Conservation (phyloP, 2,888 invertebrate species). For the Lamproptera curius region DNA sequence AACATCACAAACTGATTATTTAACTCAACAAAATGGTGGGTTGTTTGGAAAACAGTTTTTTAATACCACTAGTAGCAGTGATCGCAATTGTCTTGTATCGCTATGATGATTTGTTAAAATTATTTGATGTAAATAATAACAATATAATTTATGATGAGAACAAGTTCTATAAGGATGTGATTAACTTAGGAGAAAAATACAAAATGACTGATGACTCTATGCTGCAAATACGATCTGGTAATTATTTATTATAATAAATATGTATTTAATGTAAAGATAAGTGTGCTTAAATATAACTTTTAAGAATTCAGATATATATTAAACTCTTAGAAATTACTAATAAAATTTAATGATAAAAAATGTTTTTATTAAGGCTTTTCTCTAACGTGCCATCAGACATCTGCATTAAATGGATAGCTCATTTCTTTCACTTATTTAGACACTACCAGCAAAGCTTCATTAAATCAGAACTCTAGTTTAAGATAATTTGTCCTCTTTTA, state of each 20-base stretch:
- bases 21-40: not conserved
- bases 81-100: slow-evolving; percentile 15
- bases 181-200: slow-evolving; percentile 49
- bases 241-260: slow-evolving; percentile 15
- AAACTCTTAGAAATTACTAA: not conserved
- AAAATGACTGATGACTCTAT: slow-evolving; percentile 50
- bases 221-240: slow-evolving; percentile 56
- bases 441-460: no score
- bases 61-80: slow-evolving; percentile 14
- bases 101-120: slow-evolving; percentile 11
- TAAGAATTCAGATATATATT: not conserved
- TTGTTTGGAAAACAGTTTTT: not conserved
- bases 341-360: not conserved
- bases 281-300: not conserved
- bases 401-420: no score
- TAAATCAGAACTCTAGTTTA: no score
- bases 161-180: slow-evolving; percentile 51
- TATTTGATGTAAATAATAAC: slow-evolving; percentile 7
- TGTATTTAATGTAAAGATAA: not conserved
- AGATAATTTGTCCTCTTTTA: no score
- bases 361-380: no score
- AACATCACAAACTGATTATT: not conserved
- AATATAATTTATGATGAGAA: slow-evolving; percentile 39
- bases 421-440: no score
- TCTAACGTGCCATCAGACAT: no score